Evolutionary conservation across 2,888 invertebrate genomes (phyloP).

Genomic region (Eupithecia subfuscata): DNA sequence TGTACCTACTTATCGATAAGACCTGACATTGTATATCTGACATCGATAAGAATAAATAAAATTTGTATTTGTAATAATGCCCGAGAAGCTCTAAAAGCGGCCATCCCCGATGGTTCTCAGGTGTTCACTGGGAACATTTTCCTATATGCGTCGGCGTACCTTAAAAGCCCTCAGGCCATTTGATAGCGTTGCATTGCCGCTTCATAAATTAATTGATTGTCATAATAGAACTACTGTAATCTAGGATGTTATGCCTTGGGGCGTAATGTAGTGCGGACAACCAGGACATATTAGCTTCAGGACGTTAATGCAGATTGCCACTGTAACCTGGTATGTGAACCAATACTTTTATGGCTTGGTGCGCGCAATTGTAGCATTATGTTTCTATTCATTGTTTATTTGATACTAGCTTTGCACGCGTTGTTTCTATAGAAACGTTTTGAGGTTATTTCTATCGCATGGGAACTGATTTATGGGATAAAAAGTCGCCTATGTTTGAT

Average conservation of each 20-base stretch:
- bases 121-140: background rate
- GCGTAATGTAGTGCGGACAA: constrained; percentile 15
- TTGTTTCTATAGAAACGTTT: no score
- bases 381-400: background rate
- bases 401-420: no score
- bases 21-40: no score
- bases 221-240: constrained; percentile 29
- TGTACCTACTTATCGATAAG: no score
- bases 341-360: constrained; percentile 4
- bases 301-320: constrained; percentile 4
- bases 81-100: background rate
- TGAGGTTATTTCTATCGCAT: no score
- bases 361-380: background rate
- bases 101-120: background rate
- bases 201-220: constrained; percentile 34
- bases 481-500: no score
- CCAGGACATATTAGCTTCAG: background rate
- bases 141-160: background rate
- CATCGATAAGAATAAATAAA: no score
- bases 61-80: background rate
- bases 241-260: constrained; percentile 18
- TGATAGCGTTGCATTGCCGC: background rate
- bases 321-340: background rate
- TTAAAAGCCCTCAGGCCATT: background rate
- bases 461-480: no score